Percentiles rank a stretch among this genome's conserved stretches.
These are phyloP conservation scores for Hypsibius dujardini DNA, from an alignment of 1,140 invertebrate species.

Conservation along the genomic window DNA sequence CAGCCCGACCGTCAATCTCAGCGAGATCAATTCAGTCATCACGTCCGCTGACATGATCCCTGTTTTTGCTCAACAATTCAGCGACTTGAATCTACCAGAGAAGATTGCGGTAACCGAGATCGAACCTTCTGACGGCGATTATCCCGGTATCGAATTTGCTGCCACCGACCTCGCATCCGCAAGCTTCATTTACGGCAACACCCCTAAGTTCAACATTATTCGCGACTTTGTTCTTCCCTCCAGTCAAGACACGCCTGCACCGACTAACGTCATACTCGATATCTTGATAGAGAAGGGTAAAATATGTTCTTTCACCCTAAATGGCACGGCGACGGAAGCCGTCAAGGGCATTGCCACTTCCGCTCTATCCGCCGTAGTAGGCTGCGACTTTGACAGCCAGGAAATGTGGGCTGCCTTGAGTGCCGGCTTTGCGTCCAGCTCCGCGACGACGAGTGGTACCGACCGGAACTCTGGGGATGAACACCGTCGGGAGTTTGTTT, in stretches of 20 bases:
- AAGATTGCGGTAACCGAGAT: constrained; percentile 17
- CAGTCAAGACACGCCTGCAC: neutral
- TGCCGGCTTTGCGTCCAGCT: too few species aligned
- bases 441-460: too few species aligned
- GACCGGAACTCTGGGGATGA: too few species aligned
- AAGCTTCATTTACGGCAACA: neutral
- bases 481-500: too few species aligned
- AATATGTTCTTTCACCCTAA: too few species aligned
- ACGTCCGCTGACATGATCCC: constrained; percentile 17
- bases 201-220: constrained; percentile 3
- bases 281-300: constrained; percentile 8
- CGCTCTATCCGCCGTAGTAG: too few species aligned
- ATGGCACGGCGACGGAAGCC: too few species aligned
- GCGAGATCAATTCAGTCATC: constrained; percentile 16
- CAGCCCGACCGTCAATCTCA: constrained; percentile 36
- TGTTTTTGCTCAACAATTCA: constrained; percentile 18
- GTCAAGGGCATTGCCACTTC: too few species aligned
- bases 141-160: neutral
- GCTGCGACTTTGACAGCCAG: too few species aligned
- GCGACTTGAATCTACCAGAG: constrained; percentile 19
- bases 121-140: constrained; percentile 18
- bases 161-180: neutral
- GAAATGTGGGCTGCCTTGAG: too few species aligned
- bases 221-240: neutral
- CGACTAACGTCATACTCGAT: neutral